Base-by-base conservation (phyloP, 1,140 invertebrate species). In the Drosophila serrata region DNA sequence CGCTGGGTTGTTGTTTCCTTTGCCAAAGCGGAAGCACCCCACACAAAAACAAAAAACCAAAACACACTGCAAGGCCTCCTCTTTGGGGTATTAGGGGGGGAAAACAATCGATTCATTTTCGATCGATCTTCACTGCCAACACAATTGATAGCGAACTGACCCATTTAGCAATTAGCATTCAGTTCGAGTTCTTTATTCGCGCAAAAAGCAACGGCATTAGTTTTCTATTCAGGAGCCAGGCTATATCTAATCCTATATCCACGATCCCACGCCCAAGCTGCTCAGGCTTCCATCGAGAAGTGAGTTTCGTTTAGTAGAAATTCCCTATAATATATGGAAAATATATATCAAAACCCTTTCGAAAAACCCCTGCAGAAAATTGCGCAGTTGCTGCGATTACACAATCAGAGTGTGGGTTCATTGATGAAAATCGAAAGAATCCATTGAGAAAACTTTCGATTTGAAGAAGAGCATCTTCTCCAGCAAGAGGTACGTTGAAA, bases 141-240 rank as follows among this genome's bases (percentile, higher is more conserved):
- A 57, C 65, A 90, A 74, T 81, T 85, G 68, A 85, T 88, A 88
- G 87, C 70, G 68, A 90, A 90, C 65, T 90, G 85, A 90, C 85
- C 85, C 85, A 90, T 90, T 90, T 87, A 55, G 60, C 53, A 12
- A 72, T 90, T 43, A 29, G 29, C 55, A 40, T 19, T 69, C 81
- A 90, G 85, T 90, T 69, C 81, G 75, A 90, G 69, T 90, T 81
- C 51, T 81, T 48, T 73, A 79, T 77, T 90, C 78, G 85, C 85
- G 53, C 59, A 59, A 29, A 65, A 64, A 90, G 86, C 81, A 90
- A 90, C 85, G 53, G 64, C 80, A 73, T 65, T 81, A 79, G 65
- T 81, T 84, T 82, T 76, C 59, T 64, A 48, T 9, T 43, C 45
- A 56, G 59, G 35, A 69, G 39, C 24, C 46, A 68, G 55, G 81